Evolutionary conservation across 1,140 invertebrate species (phyloP).

Genomic region (Solen grandis): DNA sequence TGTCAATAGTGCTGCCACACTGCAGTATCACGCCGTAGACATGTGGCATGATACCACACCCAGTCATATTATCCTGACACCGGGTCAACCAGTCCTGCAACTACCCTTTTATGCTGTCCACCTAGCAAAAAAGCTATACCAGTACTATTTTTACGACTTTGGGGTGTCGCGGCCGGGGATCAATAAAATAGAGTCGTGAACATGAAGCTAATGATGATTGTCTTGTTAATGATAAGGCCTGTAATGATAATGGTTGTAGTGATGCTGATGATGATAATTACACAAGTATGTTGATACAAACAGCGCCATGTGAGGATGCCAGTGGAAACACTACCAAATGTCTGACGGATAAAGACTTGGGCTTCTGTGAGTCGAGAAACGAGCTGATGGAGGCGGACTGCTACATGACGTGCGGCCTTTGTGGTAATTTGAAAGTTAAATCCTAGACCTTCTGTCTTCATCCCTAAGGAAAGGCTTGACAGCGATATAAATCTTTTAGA

Average conservation of each 20-base stretch:
- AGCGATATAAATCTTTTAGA: neutral
- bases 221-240: neutral
- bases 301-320: neutral
- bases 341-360: neutral
- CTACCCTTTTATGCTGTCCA: no score
- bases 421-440: neutral
- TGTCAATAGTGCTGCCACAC: no score
- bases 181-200: neutral
- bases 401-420: neutral
- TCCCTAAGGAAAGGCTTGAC: neutral
- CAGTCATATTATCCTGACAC: no score
- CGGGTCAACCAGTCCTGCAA: no score
- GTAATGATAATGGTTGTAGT: neutral
- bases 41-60: no score
- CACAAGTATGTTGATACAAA: neutral
- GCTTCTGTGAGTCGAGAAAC: neutral
- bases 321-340: neutral
- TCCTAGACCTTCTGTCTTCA: neutral
- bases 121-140: no score
- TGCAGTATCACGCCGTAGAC: no score
- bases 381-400: neutral
- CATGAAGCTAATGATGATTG: neutral
- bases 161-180: neutral
- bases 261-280: neutral
- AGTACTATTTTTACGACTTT: neutral